Evolutionary conservation across 2,888 invertebrate species (phyloP), one percentile per base, ranked within the genome.

Genomic region (Eretmocerus hayati): DNA sequence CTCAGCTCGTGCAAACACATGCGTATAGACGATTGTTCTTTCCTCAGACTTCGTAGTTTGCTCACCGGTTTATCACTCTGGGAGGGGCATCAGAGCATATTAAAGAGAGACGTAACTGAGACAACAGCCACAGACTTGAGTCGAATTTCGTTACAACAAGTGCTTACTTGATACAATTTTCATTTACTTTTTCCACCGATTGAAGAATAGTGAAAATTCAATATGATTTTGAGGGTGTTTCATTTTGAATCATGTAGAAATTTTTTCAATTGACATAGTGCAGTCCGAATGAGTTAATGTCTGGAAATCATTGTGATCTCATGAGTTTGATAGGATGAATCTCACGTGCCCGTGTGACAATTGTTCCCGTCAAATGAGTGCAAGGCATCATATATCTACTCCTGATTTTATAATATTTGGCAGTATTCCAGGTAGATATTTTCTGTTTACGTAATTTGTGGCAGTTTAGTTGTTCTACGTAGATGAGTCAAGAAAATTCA

Each of bases 371-470:
- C 6, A 26, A 26, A 26, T 33, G 15, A n/a, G 33, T 33, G 15
- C 11, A 5, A 33, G 33, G 15, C 11, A 33, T 33, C 5, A 33
- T 26, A 26, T 26, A n/a, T 30, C 21, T 8, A 8, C 35, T n/a
- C 39, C 48, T 2, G 6, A 23, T 35, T 41, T 36, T 18, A 32
- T 49, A 5, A 35, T 49, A 6, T 49, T 49, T 40, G 49, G 49
- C 8, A 45, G 45, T 40, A 20, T 45, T 41, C 49, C 49, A 49
- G 49, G 49, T 49, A 49, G 40, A 38, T 49, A 49, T 44, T 38
- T 20, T 11, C 4, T n/a, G n/a, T n/a, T n/a, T n/a, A n/a, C n/a
- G n/a, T n/a, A n/a, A n/a, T n/a, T n/a, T n/a, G n/a, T n/a, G n/a
- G n/a, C n/a, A n/a, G n/a, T n/a, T n/a, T n/a, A n/a, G n/a, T n/a